Base-by-base conservation (phyloP, 2,888 invertebrate species). In the Anodontia alba region DNA sequence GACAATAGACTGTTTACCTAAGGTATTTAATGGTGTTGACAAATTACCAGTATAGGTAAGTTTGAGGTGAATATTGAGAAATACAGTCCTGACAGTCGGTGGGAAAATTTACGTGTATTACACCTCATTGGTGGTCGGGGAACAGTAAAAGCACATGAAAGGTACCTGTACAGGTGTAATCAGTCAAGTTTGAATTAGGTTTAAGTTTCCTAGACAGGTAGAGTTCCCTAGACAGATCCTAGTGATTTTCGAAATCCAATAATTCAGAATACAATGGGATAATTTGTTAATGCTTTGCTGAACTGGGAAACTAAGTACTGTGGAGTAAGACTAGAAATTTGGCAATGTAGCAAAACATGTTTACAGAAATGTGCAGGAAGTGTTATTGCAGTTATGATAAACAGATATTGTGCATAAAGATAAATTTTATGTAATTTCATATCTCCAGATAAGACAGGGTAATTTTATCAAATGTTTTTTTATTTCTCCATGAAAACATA, bases 201-300 rank as follows among this genome's bases (percentile, higher is more conserved):
- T 10, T 29, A 5, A 57, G 29, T 17, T 57, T 17, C 10, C 15
- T 8, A 26, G 29, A 51, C 51, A 51, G 10, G 51, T 51, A 10
- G 5, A 57, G 29, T 17, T 57, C 26, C 10, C 15, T 8, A 26
- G 29, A 38, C 38, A 38, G 38, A 3, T 49, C 49, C 20, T 26
- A 23, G 15, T 26, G 57, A n/a, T 57, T 57, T n/a, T n/a, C 49
- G 57, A 57, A 57, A 57, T 57, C 57, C 23, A 26, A 57, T 57
- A 57, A 57, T 26, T 57, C 29, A 8, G 26, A 26, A 23, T 57
- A 29, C 23, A 26, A 57, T n/a, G 15, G 29, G 23, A 57, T 26
- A 57, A 57, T 57, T 57, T 57, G n/a, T 57, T 23, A 23, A 26
- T 51, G 29, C 29, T 57, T 26, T 5, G 57, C 23, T 57, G 57